Evolutionary conservation across 2,888 invertebrate species (phyloP), one percentile per base, ranked within the genome.

Genomic region (Sceliomorpha sp.): DNA sequence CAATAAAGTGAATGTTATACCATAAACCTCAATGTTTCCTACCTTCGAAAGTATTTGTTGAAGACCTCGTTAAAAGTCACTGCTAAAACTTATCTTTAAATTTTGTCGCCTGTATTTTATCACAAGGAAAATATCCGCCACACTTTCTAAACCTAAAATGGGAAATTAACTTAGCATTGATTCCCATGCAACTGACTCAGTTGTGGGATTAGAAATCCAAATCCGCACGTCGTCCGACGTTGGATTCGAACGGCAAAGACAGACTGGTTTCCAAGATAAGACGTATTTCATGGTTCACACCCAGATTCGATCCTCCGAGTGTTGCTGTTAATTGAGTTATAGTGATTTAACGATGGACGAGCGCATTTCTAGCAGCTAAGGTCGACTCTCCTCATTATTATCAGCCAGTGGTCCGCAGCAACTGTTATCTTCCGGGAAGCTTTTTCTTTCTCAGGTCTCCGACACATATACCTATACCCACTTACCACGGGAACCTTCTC

Each of bases 291-390:
- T 17, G 37, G 44, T 56, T 58, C 31, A 37, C 48, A 50, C 42
- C 40, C 34, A 36, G 48, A 32, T 50, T 42, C 32, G 34, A 34
- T 42, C 12, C 20, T 24, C 42, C 2, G 34, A 32, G 27, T 39
- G 17, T 36, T 55, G 17, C 42, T 55, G 40, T 55, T 63, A 53
- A 63, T 63, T 63, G 53, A 63, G 55, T 55, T 63, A 63, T 63
- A 63, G 62, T 55, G 62, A 63, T 63, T 63, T 55, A 55, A 44
- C 40, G 55, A 63, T 45, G 40, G 12, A 17, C 13, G 36, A 55
- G 17, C 29, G 53, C 29, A 40, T 55, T 20, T 36, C 53, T 45
- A 55, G 47, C 47, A 63, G 62, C 26, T 31, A 42, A 32, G 55
- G 27, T 47, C 55, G 55, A 51, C 53, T 40, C 31, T 10, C 15